Conservation (phyloP, 1,140 invertebrate genomes). For the Micrasema minimum region DNA sequence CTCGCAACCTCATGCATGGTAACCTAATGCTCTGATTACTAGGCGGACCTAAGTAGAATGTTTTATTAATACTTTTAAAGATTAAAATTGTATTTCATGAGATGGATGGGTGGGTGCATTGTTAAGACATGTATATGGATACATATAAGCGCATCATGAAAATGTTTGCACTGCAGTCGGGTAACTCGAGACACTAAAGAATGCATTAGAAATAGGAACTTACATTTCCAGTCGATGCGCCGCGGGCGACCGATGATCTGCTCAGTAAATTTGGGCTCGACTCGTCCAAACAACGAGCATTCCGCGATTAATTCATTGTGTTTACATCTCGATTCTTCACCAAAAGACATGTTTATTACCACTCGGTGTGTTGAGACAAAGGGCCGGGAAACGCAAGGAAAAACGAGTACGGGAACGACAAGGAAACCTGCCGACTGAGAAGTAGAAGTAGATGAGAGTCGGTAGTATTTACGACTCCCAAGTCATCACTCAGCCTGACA, state of each 20-base stretch:
- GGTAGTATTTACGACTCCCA: conserved; percentile 24
- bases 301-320: conserved; percentile 18
- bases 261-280: background rate
- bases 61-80: too few relatives aligned
- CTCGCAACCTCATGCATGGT: too few relatives aligned
- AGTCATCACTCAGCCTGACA: conserved; percentile 32
- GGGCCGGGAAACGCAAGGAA: background rate
- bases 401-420: background rate
- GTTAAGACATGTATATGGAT: too few relatives aligned
- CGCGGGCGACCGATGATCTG: background rate
- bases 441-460: conserved; percentile 9
- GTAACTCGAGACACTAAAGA: too few relatives aligned
- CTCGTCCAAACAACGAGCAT: background rate
- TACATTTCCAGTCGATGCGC: too few relatives aligned
- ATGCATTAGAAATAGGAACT: too few relatives aligned
- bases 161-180: too few relatives aligned
- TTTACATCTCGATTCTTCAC: conserved; percentile 35
- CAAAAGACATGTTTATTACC: conserved; percentile 25
- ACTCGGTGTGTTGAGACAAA: background rate
- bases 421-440: conserved; percentile 14
- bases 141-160: too few relatives aligned
- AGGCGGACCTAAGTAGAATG: too few relatives aligned
- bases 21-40: too few relatives aligned
- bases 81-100: too few relatives aligned
- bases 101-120: too few relatives aligned